Base-by-base conservation (phyloP, 1,140 invertebrate species). In the Branchinecta lindahli region DNA sequence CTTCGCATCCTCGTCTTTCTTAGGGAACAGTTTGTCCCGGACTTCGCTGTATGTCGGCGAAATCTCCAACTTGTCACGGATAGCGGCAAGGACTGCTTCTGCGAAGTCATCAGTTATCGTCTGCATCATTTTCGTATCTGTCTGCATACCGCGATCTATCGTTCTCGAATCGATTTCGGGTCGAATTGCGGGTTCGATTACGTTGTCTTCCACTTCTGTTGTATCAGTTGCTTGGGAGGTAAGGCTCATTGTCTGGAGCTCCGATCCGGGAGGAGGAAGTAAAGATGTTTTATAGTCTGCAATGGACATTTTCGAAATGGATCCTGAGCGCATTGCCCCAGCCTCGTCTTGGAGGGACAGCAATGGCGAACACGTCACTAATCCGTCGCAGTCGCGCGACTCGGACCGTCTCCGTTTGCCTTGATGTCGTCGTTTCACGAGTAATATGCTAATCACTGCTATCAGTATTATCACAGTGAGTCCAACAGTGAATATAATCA, bases 81-180 rank as follows among this genome's bases (percentile, higher is more conserved):
- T 44, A 46, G 71, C 71, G 2, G 68, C 68, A 33, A 72, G 44
- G 8, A 72, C 68, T 9, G 68, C 71, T 45, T 69, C 52, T 0
- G 71, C 68, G 33, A 72, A 72, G 18, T 72, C 71, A 4, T 71
- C 47, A 15, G 71, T 68, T 8, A 72, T 44, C 45, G 68, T 72
- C 10, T 45, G 45, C 33, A 46, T 47, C 8, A 33, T 21, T 46
- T 72, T 66, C 7, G 12, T 46, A 4, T 47, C 67, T n/a, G 70
- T 71, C 46, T 71, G 70, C 3, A 66, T 71, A 3, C 70, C 70
- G 18, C 70, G 66, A n/a, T 71, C 70, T 10, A 71, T 71, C 3
- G 70, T 71, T 33, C 46, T 15, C 7, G 44, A 69, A 10, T 70
- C 52, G 0, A 20, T 66, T 4, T 33, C 4, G 44, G 20, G 21